Conservation (phyloP, 2,888 invertebrate genomes). For the Masnerella sp. region DNA sequence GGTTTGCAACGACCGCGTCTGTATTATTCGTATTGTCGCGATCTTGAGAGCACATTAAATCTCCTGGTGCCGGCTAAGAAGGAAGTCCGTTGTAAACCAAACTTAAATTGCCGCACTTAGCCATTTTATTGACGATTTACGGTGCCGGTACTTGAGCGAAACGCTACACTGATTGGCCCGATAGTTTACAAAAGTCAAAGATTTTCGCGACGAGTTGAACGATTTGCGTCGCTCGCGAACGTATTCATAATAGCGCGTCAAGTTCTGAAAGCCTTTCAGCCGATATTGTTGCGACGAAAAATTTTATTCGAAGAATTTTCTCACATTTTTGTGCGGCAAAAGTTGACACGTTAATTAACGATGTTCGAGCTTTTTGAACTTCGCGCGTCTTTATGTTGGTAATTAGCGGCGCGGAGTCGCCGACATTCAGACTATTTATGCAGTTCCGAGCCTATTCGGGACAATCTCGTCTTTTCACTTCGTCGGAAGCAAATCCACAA, state of each 20-base stretch:
- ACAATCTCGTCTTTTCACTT: constrained; percentile 35
- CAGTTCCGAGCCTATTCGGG: constrained; percentile 57
- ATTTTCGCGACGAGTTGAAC: constrained; percentile 24
- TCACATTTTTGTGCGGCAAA: background rate
- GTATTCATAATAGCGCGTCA: constrained; percentile 24
- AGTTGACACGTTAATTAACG: constrained; percentile 75
- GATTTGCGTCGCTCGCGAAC: constrained; percentile 7
- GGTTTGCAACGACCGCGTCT: constrained; percentile 32
- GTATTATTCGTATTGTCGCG: constrained; percentile 57
- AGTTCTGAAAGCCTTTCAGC: constrained; percentile 18
- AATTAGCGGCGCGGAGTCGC: constrained; percentile 70
- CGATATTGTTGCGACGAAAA: constrained; percentile 9
- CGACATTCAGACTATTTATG: constrained; percentile 72
- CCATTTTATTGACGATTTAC: constrained; percentile 65
- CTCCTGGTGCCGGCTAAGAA: constrained; percentile 33
- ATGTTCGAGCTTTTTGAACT: constrained; percentile 72
- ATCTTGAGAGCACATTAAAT: constrained; percentile 52
- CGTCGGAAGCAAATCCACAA: constrained; percentile 33
- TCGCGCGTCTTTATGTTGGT: constrained; percentile 71
- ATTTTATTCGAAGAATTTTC: background rate
- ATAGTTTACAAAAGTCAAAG: constrained; percentile 41
- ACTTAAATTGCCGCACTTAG: constrained; percentile 63
- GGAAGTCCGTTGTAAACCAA: constrained; percentile 60
- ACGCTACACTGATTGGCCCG: constrained; percentile 29
- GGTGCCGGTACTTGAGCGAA: constrained; percentile 47